Evolutionary conservation across 2,113 vertebrate species (phyloP).

Genomic region (Ovibos moschatus): DNA sequence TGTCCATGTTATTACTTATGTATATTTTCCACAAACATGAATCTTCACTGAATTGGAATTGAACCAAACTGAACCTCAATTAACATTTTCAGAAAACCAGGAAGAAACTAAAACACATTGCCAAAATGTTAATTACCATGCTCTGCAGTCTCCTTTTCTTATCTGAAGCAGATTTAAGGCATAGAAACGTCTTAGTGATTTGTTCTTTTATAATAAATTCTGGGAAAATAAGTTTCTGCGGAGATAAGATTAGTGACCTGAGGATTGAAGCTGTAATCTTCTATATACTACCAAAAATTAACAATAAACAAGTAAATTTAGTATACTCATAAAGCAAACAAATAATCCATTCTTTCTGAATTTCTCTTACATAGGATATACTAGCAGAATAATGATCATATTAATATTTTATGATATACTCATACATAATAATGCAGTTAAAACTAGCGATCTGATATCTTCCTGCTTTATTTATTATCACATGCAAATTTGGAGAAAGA

Average conservation of each 20-base stretch:
- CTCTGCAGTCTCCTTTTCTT: background rate
- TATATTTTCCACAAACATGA: background rate
- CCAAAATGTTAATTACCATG: background rate
- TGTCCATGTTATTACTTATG: background rate
- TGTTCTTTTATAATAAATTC: background rate
- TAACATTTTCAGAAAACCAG: slow-evolving; percentile 38
- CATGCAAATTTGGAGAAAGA: slow-evolving; percentile 7
- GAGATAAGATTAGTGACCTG: background rate
- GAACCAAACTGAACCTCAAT: background rate
- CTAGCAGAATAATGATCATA: background rate
- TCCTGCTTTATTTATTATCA: slow-evolving; percentile 15
- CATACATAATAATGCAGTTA: background rate
- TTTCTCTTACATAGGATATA: background rate
- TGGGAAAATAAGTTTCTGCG: slow-evolving; percentile 33
- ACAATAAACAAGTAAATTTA: background rate
- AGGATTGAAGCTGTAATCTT: background rate
- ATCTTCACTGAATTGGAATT: slow-evolving; percentile 13
- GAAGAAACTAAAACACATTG: slow-evolving; percentile 8
- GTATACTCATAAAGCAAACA: background rate
- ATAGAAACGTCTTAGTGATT: background rate
- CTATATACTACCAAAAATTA: slow-evolving; percentile 23
- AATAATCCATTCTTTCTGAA: background rate
- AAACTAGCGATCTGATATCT: background rate
- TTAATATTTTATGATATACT: background rate
- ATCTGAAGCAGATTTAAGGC: slow-evolving; percentile 17